Percentiles rank a stretch among this genome's conserved stretches.
phyloP scores from a whole-genome alignment of 1,140 invertebrate species.

The Parasteatoda tepidariorum region DNA sequence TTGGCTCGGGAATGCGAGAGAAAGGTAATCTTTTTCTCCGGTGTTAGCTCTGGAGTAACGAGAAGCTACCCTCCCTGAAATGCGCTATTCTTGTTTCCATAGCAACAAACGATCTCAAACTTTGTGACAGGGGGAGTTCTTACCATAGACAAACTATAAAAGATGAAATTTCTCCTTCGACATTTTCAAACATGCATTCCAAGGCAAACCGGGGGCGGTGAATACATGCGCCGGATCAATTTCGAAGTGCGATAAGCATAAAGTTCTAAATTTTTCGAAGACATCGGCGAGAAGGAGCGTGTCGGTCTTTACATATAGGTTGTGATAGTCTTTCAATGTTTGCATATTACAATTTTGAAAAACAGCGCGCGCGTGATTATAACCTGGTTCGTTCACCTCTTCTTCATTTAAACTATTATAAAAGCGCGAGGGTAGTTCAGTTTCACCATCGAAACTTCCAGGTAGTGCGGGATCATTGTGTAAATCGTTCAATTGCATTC shows the following conservation, averaged over 20 bases:
- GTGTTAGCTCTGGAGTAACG: too few relatives aligned
- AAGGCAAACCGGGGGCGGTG: not conserved
- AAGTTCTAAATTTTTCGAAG: not conserved
- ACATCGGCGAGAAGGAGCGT: not conserved
- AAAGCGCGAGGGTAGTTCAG: not conserved
- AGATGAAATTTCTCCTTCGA: not conserved
- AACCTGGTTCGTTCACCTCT: not conserved
- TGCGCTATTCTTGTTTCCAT: too few relatives aligned
- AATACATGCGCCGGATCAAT: not conserved
- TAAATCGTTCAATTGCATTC: too few relatives aligned
- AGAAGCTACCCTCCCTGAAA: too few relatives aligned
- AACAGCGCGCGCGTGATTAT: not conserved
- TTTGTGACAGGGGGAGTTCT: too few relatives aligned
- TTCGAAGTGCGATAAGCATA: not conserved
- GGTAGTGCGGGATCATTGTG: too few relatives aligned
- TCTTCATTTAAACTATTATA: not conserved
- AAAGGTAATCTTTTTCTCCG: too few relatives aligned
- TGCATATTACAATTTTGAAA: not conserved
- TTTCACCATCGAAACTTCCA: not conserved
- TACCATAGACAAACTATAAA: too few relatives aligned
- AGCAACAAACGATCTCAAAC: too few relatives aligned
- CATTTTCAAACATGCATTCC: not conserved
- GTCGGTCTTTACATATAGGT: not conserved
- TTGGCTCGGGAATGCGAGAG: too few relatives aligned
- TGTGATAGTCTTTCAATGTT: not conserved